Percentiles rank a stretch among this genome's conserved stretches.
These are phyloP conservation scores for Lasius fuliginosus DNA, from an alignment of 2,888 invertebrate species.

Conservation along the genomic window DNA sequence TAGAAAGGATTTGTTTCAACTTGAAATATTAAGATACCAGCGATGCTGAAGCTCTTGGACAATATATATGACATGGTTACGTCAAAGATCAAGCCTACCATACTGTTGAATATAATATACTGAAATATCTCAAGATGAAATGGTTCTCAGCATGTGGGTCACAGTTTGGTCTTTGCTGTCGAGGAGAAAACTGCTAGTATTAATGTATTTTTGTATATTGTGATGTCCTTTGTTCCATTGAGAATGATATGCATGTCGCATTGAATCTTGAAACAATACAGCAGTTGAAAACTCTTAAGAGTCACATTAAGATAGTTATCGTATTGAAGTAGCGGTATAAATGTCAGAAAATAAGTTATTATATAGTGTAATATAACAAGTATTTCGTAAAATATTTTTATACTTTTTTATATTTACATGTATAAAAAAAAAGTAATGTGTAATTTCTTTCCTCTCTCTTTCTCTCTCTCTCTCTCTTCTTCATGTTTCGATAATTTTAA, in stretches of 20 bases:
- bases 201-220: slow-evolving; percentile 89
- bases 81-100: slow-evolving; percentile 87
- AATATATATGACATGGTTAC: slow-evolving; percentile 77
- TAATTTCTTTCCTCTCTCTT: not conserved
- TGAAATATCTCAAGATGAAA: slow-evolving; percentile 89
- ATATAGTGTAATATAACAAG: slow-evolving; percentile 16
- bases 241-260: slow-evolving; percentile 84
- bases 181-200: slow-evolving; percentile 89
- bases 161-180: slow-evolving; percentile 88
- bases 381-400: slow-evolving; percentile 1
- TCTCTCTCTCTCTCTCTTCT: not conserved
- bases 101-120: slow-evolving; percentile 88
- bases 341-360: not conserved
- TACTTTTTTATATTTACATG: slow-evolving; percentile 5
- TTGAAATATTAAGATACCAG: slow-evolving; percentile 75
- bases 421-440: not conserved
- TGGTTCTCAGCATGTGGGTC: slow-evolving; percentile 90
- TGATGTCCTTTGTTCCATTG: slow-evolving; percentile 89
- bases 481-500: not conserved
- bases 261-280: slow-evolving; percentile 83
- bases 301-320: slow-evolving; percentile 80
- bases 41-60: slow-evolving; percentile 35
- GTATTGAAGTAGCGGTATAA: slow-evolving; percentile 54
- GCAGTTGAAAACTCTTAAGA: slow-evolving; percentile 80
- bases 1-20: not conserved